These are phyloP conservation scores for Labrus mixtus DNA, from an alignment of 2,113 vertebrate genomes.

Conservation along the genomic window DNA sequence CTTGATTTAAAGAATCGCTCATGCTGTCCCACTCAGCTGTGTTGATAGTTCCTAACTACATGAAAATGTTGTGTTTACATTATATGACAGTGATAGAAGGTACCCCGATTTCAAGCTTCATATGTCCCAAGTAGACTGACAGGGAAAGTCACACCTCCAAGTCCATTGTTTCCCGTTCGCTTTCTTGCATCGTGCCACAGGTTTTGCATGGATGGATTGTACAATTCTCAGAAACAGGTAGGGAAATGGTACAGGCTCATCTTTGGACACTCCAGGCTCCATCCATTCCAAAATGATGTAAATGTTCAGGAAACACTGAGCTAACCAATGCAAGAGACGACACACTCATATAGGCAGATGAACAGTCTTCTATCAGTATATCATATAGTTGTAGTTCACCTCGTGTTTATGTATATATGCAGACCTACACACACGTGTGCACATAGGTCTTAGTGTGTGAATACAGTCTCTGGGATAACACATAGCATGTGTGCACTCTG, in stretches of 20 bases:
- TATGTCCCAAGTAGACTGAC: not conserved
- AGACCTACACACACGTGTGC: conserved; percentile 1
- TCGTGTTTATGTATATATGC: conserved; percentile 16
- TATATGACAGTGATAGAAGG: conserved; percentile 1
- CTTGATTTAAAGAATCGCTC: not conserved
- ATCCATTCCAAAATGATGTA: conserved; percentile 10
- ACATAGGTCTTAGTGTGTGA: conserved; percentile 37
- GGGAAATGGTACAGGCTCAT: not conserved
- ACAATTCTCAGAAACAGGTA: not conserved
- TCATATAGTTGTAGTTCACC: not conserved
- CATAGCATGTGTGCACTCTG: conserved; percentile 18
- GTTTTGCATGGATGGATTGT: not conserved
- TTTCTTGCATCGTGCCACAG: conserved; percentile 7
- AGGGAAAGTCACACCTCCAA: not conserved
- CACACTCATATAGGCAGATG: conserved; percentile 6
- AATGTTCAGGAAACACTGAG: conserved; percentile 20
- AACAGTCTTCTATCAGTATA: conserved; percentile 15
- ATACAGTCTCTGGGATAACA: conserved; percentile 22
- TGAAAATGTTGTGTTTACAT: not conserved
- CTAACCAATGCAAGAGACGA: not conserved
- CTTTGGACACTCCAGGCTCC: not conserved
- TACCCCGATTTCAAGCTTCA: not conserved
- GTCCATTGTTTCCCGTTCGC: not conserved
- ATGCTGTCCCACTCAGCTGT: not conserved
- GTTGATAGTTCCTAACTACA: not conserved